Evolutionary conservation across 1,140 invertebrate species (phyloP).

Genomic region (Aphelenchoides avenae): DNA sequence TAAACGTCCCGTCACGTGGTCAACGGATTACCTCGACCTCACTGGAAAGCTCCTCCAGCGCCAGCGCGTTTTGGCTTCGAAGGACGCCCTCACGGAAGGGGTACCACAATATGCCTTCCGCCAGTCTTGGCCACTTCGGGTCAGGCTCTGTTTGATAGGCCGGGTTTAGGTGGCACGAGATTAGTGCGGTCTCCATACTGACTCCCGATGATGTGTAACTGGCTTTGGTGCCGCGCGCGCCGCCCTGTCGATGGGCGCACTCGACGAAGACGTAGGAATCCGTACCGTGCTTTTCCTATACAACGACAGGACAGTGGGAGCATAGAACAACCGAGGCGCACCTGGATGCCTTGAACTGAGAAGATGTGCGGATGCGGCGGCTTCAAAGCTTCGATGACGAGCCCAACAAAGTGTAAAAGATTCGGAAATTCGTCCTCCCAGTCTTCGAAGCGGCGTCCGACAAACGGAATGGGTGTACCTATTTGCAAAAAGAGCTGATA

Average conservation of each 20-base stretch:
- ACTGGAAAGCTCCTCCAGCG: neutral
- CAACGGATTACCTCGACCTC: conserved; percentile 10
- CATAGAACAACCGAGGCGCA: neutral
- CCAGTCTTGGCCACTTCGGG: conserved; percentile 7
- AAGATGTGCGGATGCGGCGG: conserved; percentile 27
- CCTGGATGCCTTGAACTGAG: conserved; percentile 32
- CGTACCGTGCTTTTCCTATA: neutral
- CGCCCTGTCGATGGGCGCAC: conserved; percentile 28
- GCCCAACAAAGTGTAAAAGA: conserved; percentile 12
- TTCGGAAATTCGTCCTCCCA: conserved; percentile 25
- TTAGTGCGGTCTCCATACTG: conserved; percentile 21
- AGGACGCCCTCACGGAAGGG: conserved; percentile 9
- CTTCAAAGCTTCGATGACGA: conserved; percentile 9
- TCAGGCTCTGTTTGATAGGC: conserved; percentile 15
- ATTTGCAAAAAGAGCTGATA: neutral
- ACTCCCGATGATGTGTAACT: conserved; percentile 16
- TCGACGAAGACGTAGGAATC: conserved; percentile 22
- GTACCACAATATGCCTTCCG: conserved; percentile 8
- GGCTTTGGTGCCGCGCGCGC: conserved; percentile 12
- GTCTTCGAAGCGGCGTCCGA: conserved; percentile 13
- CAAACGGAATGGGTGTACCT: conserved; percentile 25
- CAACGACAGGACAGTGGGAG: no score
- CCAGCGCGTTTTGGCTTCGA: conserved; percentile 2
- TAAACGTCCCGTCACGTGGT: no score
- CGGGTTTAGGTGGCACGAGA: conserved; percentile 17